Evolutionary conservation across 1,140 invertebrate species (phyloP), one percentile per base, ranked within the genome.

Genomic region (Orius insidiosus): DNA sequence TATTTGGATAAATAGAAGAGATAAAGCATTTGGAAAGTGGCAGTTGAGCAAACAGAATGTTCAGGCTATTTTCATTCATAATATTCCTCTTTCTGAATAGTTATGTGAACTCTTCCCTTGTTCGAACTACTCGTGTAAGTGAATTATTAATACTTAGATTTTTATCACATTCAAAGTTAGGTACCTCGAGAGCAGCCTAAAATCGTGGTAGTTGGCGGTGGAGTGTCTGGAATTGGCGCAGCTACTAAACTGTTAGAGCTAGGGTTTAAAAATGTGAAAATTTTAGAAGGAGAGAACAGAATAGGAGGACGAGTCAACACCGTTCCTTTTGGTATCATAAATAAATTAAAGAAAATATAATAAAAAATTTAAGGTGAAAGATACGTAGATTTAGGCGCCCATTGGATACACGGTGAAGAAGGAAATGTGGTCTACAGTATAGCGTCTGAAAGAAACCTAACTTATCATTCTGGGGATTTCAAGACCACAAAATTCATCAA

Each of bases 341-440:
- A n/a, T n/a, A n/a, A n/a, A n/a, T n/a, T n/a, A n/a, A n/a, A n/a
- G n/a, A n/a, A n/a, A n/a, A n/a, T n/a, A n/a, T n/a, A n/a, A n/a
- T n/a, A n/a, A 40, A 16, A 31, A n/a, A 55, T 58, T 54, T 24
- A 32, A 62, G 67, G 59, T 2, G 68, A 72, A 4, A 67, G 67
- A 50, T 60, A 69, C 14, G 62, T 88, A 5, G 87, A 93, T 60
- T 50, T 89, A 10, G 86, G 87, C 4, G 85, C 81, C 14, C 80
- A 88, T 55, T 85, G 80, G 79, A 69, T 86, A 53, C 85, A 90
- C 55, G 85, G 86, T 10, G 72, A 86, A 58, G 63, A 73, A 49
- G 68, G 64, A 13, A 84, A 88, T 62, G 56, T 68, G 8, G 73
- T 82, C 1, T 85, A 70, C 56, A 60, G 78, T 44, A 54, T 76